Evolutionary conservation across 2,888 invertebrate species (phyloP), one percentile per base, ranked within the genome.

Genomic region (Ormyrus labotus): DNA sequence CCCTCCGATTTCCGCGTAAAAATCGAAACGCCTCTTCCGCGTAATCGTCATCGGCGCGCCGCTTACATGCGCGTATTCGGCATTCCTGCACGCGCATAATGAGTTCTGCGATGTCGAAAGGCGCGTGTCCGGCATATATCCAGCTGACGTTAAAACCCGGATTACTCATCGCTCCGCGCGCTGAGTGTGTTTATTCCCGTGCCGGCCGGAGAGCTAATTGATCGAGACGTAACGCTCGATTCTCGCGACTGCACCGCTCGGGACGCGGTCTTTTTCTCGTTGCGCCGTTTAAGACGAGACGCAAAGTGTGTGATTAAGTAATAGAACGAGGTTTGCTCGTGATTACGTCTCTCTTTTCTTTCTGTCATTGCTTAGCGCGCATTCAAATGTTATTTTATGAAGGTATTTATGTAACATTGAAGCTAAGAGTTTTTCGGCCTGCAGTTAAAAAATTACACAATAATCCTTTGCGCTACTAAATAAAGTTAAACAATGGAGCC

Each of bases 131-230:
- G 67, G 78, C 78, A 78, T 76, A 53, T 8, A 57, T 47, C n/a
- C 34, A 34, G 6, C 19, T 6, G 55, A 34, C 65, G 78, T 72
- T 78, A 69, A 79, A 79, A 73, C 73, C 79, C 79, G 50, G 73
- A 79, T 79, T 79, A 73, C 63, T 79, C 79, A 79, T 74, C 79
- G 57, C 67, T 13, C 13, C 57, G 50, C n/a, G 9, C 70, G 11
- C 68, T 47, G 48, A 11, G n/a, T 70, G 13, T 48, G 8, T 10
- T 34, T 34, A 34, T 34, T 34, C 34, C 34, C 34, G 34, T 34
- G 4, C 34, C 53, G 9, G 50, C 19, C 19, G 50, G 19, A 19
- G 19, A 50, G 60, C 61, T 71, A 60, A 60, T 71, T 60, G 34
- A 71, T 70, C 34, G 34, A 34, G 34, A 4, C 34, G 34, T 34